Percentiles rank a stretch among this genome's conserved stretches.
Conservation (phyloP, 2,797 vertebrate species). For the Hipposideros larvatus region DNA sequence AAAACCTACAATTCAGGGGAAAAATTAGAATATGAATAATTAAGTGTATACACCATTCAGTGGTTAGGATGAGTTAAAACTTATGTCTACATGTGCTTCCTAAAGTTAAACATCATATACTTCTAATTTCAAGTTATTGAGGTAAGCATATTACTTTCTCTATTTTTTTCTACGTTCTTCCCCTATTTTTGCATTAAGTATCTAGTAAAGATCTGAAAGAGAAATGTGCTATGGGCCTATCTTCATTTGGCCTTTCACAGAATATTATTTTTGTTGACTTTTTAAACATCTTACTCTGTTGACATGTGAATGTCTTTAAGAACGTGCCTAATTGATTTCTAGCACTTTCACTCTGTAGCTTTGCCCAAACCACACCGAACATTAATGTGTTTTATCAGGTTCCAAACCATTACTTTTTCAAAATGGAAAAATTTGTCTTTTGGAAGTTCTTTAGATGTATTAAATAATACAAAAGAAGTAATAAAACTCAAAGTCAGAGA, state of each 20-base stretch:
- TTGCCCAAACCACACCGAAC: conserved; percentile 81
- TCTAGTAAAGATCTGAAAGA: conserved; percentile 67
- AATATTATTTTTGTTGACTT: conserved; percentile 80
- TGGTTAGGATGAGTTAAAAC: conserved; percentile 61
- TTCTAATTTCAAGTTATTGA: conserved; percentile 49
- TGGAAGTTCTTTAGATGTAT: conserved; percentile 92
- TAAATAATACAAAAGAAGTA: conserved; percentile 97
- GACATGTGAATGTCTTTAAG: conserved; percentile 77
- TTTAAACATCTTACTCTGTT: conserved; percentile 72
- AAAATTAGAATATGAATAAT: conserved; percentile 78
- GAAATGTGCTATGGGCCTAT: conserved; percentile 59
- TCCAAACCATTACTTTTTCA: conserved; percentile 92
- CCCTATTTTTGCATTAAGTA: conserved; percentile 68
- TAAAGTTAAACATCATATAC: conserved; percentile 52
- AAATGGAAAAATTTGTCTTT: conserved; percentile 98
- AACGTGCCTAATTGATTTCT: conserved; percentile 85
- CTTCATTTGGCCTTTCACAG: conserved; percentile 76
- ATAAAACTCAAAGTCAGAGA: conserved; percentile 93
- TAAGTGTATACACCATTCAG: conserved; percentile 63
- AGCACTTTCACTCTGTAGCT: conserved; percentile 81
- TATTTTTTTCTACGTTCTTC: conserved; percentile 75
- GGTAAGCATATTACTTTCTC: conserved; percentile 40
- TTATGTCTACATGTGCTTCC: neutral
- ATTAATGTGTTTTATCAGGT: conserved; percentile 87
- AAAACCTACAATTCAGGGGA: conserved; percentile 85